Conservation (phyloP, 2,888 invertebrate species). For the Drosophila nr. fundita region DNA sequence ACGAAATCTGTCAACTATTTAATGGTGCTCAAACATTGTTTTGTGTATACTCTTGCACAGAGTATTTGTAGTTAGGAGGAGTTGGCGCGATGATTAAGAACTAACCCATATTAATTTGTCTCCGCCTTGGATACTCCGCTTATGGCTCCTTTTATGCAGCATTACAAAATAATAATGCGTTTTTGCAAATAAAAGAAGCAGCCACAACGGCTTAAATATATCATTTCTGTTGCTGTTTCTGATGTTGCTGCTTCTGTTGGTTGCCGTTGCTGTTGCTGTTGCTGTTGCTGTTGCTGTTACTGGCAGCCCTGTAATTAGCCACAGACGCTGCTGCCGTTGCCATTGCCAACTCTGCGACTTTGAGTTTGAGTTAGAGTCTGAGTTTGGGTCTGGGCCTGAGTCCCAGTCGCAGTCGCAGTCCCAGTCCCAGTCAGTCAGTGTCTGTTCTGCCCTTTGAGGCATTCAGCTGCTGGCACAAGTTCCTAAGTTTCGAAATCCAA, state of each 20-base stretch:
- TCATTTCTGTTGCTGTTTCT: conserved; percentile 68
- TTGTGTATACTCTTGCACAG: neutral
- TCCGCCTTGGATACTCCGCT: conserved; percentile 11
- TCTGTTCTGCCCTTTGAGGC: conserved; percentile 42
- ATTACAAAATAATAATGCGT: conserved; percentile 28
- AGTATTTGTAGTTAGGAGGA: neutral
- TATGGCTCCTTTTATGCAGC: conserved; percentile 25
- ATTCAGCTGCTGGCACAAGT: conserved; percentile 67
- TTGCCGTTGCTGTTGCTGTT: conserved; percentile 45
- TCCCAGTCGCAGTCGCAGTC: neutral
- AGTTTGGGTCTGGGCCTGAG: conserved; percentile 1
- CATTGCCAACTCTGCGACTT: conserved; percentile 64
- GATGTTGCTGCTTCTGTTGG: conserved; percentile 46
- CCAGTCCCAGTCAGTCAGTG: conserved; percentile 12
- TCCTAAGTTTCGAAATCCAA: conserved; percentile 74
- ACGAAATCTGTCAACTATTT: neutral
- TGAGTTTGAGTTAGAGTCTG: conserved; percentile 30
- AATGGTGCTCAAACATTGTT: neutral
- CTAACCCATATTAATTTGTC: conserved; percentile 26
- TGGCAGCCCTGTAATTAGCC: conserved; percentile 80
- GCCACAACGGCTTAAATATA: conserved; percentile 59
- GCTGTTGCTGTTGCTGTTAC: conserved; percentile 52
- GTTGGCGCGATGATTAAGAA: conserved; percentile 8
- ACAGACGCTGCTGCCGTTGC: conserved; percentile 65
- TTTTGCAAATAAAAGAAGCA: conserved; percentile 61